These are phyloP conservation scores for Acronicta psi DNA, from an alignment of 2,888 invertebrate genomes.

Conservation along the genomic window DNA sequence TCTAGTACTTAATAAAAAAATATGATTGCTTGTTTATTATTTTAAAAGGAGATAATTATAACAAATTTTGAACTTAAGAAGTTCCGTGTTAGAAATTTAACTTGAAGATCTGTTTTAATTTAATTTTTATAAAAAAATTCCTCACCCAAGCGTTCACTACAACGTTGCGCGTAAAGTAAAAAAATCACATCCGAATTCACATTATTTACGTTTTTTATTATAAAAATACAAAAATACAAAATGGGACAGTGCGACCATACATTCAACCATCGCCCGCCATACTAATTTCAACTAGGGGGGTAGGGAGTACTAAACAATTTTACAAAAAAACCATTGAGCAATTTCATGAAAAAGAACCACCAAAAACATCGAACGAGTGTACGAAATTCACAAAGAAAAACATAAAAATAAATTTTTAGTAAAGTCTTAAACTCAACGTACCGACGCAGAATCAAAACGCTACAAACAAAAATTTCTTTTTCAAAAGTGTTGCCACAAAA, in stretches of 20 bases:
- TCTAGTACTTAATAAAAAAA: too few relatives aligned
- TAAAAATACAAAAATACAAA: slow-evolving; percentile 89
- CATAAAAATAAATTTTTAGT: slow-evolving; percentile 59
- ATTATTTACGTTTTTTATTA: slow-evolving; percentile 85
- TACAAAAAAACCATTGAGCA: slow-evolving; percentile 82
- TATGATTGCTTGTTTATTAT: too few relatives aligned
- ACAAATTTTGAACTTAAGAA: slow-evolving; percentile 8
- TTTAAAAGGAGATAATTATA: too few relatives aligned
- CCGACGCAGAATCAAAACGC: slow-evolving; percentile 61
- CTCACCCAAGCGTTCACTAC: slow-evolving; percentile 72
- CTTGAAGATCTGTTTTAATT: slow-evolving; percentile 65
- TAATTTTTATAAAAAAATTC: slow-evolving; percentile 53
- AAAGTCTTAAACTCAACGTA: slow-evolving; percentile 59
- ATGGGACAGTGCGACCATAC: slow-evolving; percentile 86
- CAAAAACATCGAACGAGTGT: slow-evolving; percentile 69
- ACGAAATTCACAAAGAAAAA: slow-evolving; percentile 63
- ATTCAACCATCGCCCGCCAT: slow-evolving; percentile 80
- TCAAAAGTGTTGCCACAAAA: slow-evolving; percentile 72
- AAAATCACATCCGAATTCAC: slow-evolving; percentile 84
- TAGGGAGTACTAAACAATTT: slow-evolving; percentile 82
- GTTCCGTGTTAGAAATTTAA: slow-evolving; percentile 19
- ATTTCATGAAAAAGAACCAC: slow-evolving; percentile 79
- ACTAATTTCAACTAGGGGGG: slow-evolving; percentile 74
- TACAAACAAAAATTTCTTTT: slow-evolving; percentile 63
- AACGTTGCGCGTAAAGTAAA: slow-evolving; percentile 84